Evolutionary conservation across 2,113 vertebrate species (phyloP), one percentile per base, ranked within the genome.

Genomic region (Rana temporaria): DNA sequence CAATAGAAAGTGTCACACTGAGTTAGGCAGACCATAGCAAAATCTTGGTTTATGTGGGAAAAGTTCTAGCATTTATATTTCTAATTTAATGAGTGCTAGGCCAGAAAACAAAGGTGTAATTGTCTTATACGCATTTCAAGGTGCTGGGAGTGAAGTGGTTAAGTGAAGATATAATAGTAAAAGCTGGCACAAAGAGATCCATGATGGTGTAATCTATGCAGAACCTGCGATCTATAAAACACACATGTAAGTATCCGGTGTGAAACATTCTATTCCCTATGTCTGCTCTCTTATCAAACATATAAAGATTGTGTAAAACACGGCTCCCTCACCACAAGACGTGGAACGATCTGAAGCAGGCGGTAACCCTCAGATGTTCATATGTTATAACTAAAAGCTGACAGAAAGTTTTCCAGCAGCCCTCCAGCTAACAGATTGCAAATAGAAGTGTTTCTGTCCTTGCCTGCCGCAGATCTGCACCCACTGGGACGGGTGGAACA

Each of bases 381-480:
- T 83, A 66, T 76, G 72, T 75, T 83, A 75, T 76, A 83, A 83
- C 81, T 76, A 75, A 83, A 83, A 76, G 81, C 81, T 83, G 81
- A 83, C 72, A 83, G 80, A 82, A 83, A 83, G 81, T 83, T 83
- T 83, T 83, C 81, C 72, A 83, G 71, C 62, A 83, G 72, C 81
- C 81, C 81, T 83, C 81, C 71, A 83, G 81, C 81, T 72, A 83
- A 83, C 81, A 83, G 81, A 76, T 83, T 83, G 71, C 71, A 83
- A 68, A 83, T 68, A 83, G 81, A 83, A 76, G 71, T 76, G 81
- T 60, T 48, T 83, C 26, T 76, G 63, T 76, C 53, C 53, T 60
- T 55, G 81, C 72, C 64, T 83, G 81, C 81, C 53, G 72, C 71
- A 68, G 53, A 76, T 75, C 72, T 83, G 71, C 72, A 59, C 72